Base-by-base conservation (phyloP, 2,888 invertebrate genomes). In the Hyposoter didymator region DNA sequence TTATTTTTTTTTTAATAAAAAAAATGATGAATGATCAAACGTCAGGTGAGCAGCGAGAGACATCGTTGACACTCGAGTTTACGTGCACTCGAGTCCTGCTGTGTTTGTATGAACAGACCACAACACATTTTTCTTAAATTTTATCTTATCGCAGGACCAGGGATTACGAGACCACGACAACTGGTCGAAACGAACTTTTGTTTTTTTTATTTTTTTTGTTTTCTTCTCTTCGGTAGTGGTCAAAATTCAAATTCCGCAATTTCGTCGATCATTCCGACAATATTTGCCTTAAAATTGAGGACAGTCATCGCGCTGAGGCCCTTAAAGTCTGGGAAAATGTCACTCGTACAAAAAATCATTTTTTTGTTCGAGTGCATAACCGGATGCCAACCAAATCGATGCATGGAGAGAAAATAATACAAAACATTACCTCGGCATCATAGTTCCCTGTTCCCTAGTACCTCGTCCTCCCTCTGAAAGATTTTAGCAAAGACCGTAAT, bases 111-210 rank as follows among this genome's bases (percentile, higher is more conserved):
- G 22, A 43, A 43, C 28, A 8, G 28, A 14, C 28, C 22, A 19
- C 47, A 47, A 75, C 69, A 69, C 47, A 69, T 47, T 47, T 35
- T 45, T 17, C 22, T 28, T 69, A 7, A 47, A 69, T 69, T 47
- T 69, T 69, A 69, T 69, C 69, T 69, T 69, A 69, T 69, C 69
- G 45, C 43, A 28, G 45, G 28, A 69, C 69, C 69, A 45, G 69
- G 45, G 43, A 22, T 19, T 6, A 7, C 45, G 8, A 7, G 22
- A 67, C 28, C 28, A 43, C 17, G 69, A 28, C 28, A 43, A 69
- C 7, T 47, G 45, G 45, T 69, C 69, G 14, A 47, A 17, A 69
- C 45, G 45, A 45, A 22, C 14, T 14, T 45, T 45, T 47, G 22
- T 69, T 43, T 69, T 14, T 69, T 47, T 17, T 28, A 28, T 28